phyloP scores from a whole-genome alignment of 2,113 vertebrate species.

The Phaethon lepturus region DNA sequence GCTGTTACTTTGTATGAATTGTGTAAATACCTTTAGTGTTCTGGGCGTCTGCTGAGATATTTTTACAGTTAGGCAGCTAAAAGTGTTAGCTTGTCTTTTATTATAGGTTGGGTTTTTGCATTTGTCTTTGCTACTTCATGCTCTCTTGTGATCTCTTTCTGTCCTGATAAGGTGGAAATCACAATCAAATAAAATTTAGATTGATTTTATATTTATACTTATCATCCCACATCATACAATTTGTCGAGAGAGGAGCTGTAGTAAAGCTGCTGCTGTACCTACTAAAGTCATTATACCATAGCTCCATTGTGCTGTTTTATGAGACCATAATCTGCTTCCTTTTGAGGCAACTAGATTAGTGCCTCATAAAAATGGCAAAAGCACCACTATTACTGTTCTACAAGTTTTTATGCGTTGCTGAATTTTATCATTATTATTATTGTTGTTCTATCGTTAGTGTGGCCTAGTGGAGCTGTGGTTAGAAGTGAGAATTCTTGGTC shows the following conservation, averaged over 20 bases:
- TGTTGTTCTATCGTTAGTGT: not conserved
- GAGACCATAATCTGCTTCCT: constrained; percentile 67
- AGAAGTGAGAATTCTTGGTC: not conserved
- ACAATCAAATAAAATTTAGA: constrained; percentile 51
- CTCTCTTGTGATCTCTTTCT: not conserved
- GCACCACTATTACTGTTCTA: constrained; percentile 27
- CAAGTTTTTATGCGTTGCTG: constrained; percentile 53
- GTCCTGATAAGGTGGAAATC: not conserved
- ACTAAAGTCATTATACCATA: constrained; percentile 53
- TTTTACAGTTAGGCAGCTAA: not conserved
- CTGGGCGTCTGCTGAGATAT: not conserved
- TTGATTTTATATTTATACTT: constrained; percentile 58
- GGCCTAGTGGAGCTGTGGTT: not conserved
- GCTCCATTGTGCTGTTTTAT: constrained; percentile 65
- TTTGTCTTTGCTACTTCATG: not conserved
- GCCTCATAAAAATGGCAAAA: constrained; percentile 66
- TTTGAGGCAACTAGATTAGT: constrained; percentile 70
- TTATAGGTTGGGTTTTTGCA: not conserved
- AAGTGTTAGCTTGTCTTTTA: constrained; percentile 10
- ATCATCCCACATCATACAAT: not conserved
- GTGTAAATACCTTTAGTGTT: not conserved
- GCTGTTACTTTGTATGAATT: not conserved
- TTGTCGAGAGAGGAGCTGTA: not conserved
- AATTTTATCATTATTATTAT: constrained; percentile 53
- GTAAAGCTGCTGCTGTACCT: not conserved